A percentile compares a stretch with the other conserved stretches of the same genome.
These are phyloP conservation scores for Butorides virescens DNA, from an alignment of 2,113 vertebrate species.

Conservation along the genomic window DNA sequence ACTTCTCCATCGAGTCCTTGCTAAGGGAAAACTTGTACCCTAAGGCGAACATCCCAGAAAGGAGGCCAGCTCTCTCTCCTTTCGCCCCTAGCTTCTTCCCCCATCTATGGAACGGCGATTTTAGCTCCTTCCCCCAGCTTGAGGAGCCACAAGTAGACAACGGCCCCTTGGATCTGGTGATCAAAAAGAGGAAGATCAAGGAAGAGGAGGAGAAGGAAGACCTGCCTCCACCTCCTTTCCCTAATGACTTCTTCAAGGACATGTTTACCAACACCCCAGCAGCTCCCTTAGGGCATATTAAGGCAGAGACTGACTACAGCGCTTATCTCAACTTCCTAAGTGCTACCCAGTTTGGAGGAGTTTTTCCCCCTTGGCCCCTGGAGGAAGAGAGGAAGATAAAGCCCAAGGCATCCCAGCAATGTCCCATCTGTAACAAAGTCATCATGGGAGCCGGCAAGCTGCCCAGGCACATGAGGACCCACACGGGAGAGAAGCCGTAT, in stretches of 20 bases:
- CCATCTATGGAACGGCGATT: slow-evolving; percentile 88
- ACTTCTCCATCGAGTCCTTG: slow-evolving; percentile 95
- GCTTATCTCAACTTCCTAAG: slow-evolving; percentile 94
- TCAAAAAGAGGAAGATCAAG: slow-evolving; percentile 93
- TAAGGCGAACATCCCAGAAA: slow-evolving; percentile 83
- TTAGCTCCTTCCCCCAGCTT: slow-evolving; percentile 84
- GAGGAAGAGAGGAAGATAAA: slow-evolving; percentile 97
- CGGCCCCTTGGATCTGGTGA: slow-evolving; percentile 87
- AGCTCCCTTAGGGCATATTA: slow-evolving; percentile 83
- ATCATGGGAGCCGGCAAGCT: slow-evolving; percentile 98
- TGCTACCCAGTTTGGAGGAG: slow-evolving; percentile 87
- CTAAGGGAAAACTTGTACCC: slow-evolving; percentile 94
- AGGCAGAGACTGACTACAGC: slow-evolving; percentile 90
- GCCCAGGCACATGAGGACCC: slow-evolving; percentile 96
- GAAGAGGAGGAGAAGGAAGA: slow-evolving; percentile 94
- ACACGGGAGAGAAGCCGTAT: slow-evolving; percentile 97
- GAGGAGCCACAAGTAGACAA: slow-evolving; percentile 79
- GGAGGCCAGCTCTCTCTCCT: slow-evolving; percentile 84
- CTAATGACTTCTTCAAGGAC: slow-evolving; percentile 91
- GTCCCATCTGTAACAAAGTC: slow-evolving; percentile 97
- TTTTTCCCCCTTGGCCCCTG: slow-evolving; percentile 95
- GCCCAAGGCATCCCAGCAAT: slow-evolving; percentile 97
- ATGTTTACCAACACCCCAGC: slow-evolving; percentile 77
- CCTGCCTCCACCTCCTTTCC: slow-evolving; percentile 78
- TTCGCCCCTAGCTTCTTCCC: slow-evolving; percentile 91